A percentile compares a stretch with the other conserved stretches of the same genome.
phyloP scores from a whole-genome alignment of 2,113 vertebrate species.

The Catharus fuscescens region DNA sequence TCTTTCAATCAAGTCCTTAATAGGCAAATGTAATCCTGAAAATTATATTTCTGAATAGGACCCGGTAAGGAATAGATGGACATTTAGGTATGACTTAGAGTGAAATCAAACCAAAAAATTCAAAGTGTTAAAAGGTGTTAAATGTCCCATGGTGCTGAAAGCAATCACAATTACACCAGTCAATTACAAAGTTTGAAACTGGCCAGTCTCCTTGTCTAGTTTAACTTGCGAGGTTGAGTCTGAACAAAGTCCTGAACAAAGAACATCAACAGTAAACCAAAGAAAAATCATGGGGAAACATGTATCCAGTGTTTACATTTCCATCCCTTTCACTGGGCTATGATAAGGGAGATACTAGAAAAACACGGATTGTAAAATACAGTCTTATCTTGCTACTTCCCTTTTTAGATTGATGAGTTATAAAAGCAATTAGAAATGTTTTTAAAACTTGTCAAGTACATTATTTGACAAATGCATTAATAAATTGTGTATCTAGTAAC shows the following conservation, averaged over 20 bases:
- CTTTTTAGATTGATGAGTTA: slow-evolving; percentile 29
- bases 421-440: slow-evolving; percentile 62
- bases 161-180: neutral
- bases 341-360: neutral
- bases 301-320: neutral
- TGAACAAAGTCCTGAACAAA: neutral
- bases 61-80: neutral
- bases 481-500: slow-evolving; percentile 19
- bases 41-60: neutral
- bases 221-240: neutral
- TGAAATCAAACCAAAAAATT: neutral
- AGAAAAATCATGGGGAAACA: neutral
- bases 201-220: neutral
- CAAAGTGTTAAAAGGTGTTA: neutral
- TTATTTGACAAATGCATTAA: slow-evolving; percentile 50
- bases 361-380: neutral
- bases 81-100: neutral
- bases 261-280: neutral
- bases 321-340: neutral
- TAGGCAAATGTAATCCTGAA: neutral
- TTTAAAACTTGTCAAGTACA: slow-evolving; percentile 43
- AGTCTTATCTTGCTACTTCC: neutral
- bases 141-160: neutral
- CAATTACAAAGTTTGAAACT: neutral
- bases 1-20: slow-evolving; percentile 24